A percentile compares a stretch with the other conserved stretches of the same genome.
Evolutionary conservation across 2,113 vertebrate genomes (phyloP).

Genomic region (Ptychochromis oligacanthus): DNA sequence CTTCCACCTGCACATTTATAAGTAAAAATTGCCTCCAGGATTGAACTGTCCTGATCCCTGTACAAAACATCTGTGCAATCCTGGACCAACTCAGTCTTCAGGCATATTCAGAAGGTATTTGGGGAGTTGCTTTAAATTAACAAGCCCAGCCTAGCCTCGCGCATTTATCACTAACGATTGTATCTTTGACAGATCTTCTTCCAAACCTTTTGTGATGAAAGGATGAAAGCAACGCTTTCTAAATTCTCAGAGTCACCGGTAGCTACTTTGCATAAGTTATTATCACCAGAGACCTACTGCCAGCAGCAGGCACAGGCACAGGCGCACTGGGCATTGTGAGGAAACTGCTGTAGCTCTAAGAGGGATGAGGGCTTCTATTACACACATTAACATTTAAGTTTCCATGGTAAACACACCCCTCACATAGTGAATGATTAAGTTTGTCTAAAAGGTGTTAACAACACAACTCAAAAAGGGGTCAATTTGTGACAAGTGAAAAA

Average conservation of each 20-base stretch:
- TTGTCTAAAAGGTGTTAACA: slow-evolving; percentile 10
- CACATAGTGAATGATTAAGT: not conserved
- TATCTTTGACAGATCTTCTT: not conserved
- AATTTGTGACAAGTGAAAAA: not conserved
- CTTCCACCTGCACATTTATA: not conserved
- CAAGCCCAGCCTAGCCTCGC: slow-evolving; percentile 6
- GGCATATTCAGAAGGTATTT: slow-evolving; percentile 16
- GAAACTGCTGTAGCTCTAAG: slow-evolving; percentile 33
- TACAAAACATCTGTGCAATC: slow-evolving; percentile 19
- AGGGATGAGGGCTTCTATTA: slow-evolving; percentile 32
- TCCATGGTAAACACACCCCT: slow-evolving; percentile 13
- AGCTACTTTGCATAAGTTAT: slow-evolving; percentile 6
- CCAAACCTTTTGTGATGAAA: not conserved
- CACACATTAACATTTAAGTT: slow-evolving; percentile 34
- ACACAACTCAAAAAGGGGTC: not conserved
- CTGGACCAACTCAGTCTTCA: not conserved
- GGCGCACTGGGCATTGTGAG: slow-evolving; percentile 13
- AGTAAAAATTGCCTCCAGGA: slow-evolving; percentile 3
- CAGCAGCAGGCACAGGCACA: slow-evolving; percentile 38
- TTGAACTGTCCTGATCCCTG: not conserved
- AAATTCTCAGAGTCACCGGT: not conserved
- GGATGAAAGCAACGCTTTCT: not conserved
- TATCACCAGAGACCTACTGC: slow-evolving; percentile 7
- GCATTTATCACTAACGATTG: not conserved
- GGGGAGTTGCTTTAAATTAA: slow-evolving; percentile 3